phyloP scores from a whole-genome alignment of 1,140 invertebrate genomes.

The Hirudo medicinalis region DNA sequence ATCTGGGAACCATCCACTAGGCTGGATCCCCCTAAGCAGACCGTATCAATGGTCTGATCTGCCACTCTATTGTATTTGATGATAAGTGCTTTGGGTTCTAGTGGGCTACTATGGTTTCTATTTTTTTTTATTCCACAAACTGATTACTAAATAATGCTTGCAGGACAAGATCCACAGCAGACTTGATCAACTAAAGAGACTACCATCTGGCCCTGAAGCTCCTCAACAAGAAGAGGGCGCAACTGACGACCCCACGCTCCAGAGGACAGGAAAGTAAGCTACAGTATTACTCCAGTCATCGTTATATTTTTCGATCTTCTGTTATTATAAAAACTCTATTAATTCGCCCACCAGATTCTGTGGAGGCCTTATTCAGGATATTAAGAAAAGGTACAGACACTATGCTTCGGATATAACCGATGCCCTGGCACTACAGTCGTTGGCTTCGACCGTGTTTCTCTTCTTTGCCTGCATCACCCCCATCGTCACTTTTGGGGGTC shows the following conservation, averaged over 20 bases:
- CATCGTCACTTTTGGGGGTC: conserved; percentile 87
- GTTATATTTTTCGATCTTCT: no score
- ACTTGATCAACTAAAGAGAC: conserved; percentile 15
- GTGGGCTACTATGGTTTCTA: no score
- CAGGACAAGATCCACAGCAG: conserved; percentile 9
- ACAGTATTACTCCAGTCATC: no score
- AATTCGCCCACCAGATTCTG: conserved; percentile 47
- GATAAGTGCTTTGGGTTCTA: no score
- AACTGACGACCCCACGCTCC: conserved; percentile 22
- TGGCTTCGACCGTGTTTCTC: conserved; percentile 91
- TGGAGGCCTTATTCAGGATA: conserved; percentile 73
- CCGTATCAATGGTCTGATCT: conserved; percentile 45
- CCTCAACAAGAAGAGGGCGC: conserved; percentile 5
- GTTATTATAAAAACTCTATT: no score
- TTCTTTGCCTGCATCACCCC: conserved; percentile 98
- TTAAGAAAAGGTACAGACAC: conserved; percentile 79
- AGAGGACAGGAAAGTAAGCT: conserved; percentile 21
- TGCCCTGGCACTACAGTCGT: conserved; percentile 75
- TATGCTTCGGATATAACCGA: conserved; percentile 56
- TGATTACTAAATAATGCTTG: not conserved
- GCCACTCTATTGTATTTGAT: not conserved
- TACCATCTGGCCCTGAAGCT: not conserved
- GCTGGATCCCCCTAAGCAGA: conserved; percentile 91
- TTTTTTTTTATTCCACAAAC: no score
- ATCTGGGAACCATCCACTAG: conserved; percentile 92